phyloP scores from a whole-genome alignment of 2,113 vertebrate genomes.

The Laticauda colubrina region DNA sequence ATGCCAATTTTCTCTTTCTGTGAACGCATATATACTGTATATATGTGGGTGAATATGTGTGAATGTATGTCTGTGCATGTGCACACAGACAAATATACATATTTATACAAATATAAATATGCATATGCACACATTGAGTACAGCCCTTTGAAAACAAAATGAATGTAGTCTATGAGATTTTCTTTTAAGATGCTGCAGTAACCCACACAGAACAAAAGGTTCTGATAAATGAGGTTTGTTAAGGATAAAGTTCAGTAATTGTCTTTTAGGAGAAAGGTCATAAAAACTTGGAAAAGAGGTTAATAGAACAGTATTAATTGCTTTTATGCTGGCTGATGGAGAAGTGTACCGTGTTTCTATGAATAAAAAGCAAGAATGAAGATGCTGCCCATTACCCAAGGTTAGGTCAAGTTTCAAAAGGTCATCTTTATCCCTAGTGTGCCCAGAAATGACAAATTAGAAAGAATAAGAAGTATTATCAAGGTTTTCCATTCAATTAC shows the following conservation, averaged over 20 bases:
- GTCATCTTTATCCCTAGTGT: slow-evolving; percentile 54
- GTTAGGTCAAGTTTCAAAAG: slow-evolving; percentile 61
- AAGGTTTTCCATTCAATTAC: slow-evolving; percentile 43
- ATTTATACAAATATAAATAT: not conserved
- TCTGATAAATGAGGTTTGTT: slow-evolving; percentile 76
- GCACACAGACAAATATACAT: not conserved
- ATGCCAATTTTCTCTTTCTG: not conserved
- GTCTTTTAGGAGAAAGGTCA: slow-evolving; percentile 65
- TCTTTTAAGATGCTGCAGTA: slow-evolving; percentile 58
- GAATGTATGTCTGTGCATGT: not conserved
- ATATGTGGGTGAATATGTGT: not conserved
- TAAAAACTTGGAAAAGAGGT: slow-evolving; percentile 60
- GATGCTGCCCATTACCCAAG: slow-evolving; percentile 54
- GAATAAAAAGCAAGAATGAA: slow-evolving; percentile 67
- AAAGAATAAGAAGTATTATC: slow-evolving; percentile 55
- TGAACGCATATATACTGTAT: not conserved
- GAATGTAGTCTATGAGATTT: slow-evolving; percentile 65
- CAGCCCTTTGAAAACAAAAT: slow-evolving; percentile 12
- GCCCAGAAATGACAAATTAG: slow-evolving; percentile 60
- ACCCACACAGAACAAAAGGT: slow-evolving; percentile 68
- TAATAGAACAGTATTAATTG: slow-evolving; percentile 66
- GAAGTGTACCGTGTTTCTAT: slow-evolving; percentile 61
- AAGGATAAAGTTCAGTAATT: slow-evolving; percentile 69
- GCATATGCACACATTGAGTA: not conserved
- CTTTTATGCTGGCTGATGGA: slow-evolving; percentile 55